phyloP scores from a whole-genome alignment of 2,113 vertebrate genomes.

The Sorex araneus region DNA sequence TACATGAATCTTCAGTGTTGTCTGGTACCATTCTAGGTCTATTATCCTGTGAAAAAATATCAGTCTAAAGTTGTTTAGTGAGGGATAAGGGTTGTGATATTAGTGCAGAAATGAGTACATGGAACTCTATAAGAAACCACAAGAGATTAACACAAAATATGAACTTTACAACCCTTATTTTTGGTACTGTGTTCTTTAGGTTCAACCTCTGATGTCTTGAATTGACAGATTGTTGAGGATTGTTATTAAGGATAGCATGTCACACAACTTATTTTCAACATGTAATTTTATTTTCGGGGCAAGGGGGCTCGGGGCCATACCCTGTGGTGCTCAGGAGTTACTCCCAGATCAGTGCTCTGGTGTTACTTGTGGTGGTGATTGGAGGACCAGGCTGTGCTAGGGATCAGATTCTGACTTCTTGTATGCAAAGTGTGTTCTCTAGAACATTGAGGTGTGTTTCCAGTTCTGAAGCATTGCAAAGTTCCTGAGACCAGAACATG shows the following conservation, averaged over 20 bases:
- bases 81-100: background rate
- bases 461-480: background rate
- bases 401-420: too few relatives aligned
- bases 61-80: background rate
- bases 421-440: too few relatives aligned
- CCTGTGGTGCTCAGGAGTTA: background rate
- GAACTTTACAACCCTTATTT: background rate
- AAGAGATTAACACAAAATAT: slow-evolving; percentile 20
- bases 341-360: too few relatives aligned
- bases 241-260: slow-evolving; percentile 35
- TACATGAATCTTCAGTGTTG: background rate
- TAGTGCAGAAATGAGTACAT: background rate
- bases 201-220: background rate
- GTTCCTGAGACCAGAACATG: slow-evolving; percentile 25
- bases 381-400: too few relatives aligned
- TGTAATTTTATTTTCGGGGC: background rate
- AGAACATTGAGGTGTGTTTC: too few relatives aligned
- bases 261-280: background rate
- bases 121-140: background rate
- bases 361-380: too few relatives aligned
- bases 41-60: background rate
- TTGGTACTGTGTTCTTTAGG: background rate
- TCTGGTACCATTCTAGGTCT: background rate
- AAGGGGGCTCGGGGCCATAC: background rate
- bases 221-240: background rate